These are phyloP conservation scores for Teleogryllus occipitalis DNA, from an alignment of 1,140 invertebrate genomes.

Conservation along the genomic window DNA sequence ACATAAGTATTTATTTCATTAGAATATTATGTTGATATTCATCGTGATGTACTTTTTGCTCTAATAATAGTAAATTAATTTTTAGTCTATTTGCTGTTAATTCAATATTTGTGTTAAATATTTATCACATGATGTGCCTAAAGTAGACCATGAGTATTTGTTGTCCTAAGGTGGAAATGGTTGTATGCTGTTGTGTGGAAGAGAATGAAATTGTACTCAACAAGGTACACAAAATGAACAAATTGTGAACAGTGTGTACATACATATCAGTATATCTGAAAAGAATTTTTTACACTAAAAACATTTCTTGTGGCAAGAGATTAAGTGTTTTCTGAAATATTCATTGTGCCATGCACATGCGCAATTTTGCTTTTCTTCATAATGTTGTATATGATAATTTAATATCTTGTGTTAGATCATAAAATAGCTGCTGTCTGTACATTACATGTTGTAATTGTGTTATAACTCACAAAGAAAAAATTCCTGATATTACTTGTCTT, in stretches of 20 bases:
- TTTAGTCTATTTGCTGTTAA: too few relatives aligned
- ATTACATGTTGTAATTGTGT: conserved; percentile 1
- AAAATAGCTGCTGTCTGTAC: conserved; percentile 1
- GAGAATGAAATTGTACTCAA: conserved; percentile 1
- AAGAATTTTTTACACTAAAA: not conserved
- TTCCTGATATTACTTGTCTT: not conserved
- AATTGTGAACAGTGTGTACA: not conserved
- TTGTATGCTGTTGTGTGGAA: not conserved
- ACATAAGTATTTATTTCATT: not conserved
- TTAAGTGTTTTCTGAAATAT: not conserved
- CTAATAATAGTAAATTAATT: not conserved
- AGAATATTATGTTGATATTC: not conserved
- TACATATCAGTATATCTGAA: conserved; percentile 5
- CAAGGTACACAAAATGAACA: not conserved
- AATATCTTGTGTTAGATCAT: not conserved
- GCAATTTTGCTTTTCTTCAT: not conserved
- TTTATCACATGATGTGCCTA: not conserved
- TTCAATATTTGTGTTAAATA: not conserved
- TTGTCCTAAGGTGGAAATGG: not conserved
- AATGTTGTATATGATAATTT: not conserved
- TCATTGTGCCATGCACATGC: not conserved
- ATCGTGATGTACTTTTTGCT: not conserved
- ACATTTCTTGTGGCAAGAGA: not conserved
- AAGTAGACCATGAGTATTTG: not conserved
- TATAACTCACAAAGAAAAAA: not conserved